phyloP scores from a whole-genome alignment of 1,140 invertebrate species.

The Calycopis cecrops region DNA sequence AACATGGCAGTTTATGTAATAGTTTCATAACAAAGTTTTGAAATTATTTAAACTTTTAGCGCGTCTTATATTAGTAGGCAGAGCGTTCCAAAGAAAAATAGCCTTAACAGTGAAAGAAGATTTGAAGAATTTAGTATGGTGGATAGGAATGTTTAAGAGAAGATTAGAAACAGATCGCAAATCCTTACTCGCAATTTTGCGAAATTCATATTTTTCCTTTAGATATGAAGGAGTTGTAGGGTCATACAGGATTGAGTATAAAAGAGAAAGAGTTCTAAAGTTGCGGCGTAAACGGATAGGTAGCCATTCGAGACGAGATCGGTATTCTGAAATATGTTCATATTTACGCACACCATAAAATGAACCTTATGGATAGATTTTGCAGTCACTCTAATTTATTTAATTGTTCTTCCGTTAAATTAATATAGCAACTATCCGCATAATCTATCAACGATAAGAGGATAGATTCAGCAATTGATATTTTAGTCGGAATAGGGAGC shows the following conservation, averaged over 20 bases:
- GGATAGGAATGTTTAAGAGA: neutral
- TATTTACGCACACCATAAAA: too few species aligned
- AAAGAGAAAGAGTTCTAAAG: neutral
- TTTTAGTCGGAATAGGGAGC: too few species aligned
- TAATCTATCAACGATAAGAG: too few species aligned
- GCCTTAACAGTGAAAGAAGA: neutral
- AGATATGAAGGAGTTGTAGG: neutral
- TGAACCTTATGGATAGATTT: too few species aligned
- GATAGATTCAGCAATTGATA: too few species aligned
- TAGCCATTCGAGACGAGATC: neutral
- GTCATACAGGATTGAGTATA: conserved; percentile 1
- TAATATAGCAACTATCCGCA: too few species aligned
- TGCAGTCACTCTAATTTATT: too few species aligned
- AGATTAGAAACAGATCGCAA: neutral
- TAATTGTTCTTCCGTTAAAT: too few species aligned
- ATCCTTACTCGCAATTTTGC: neutral
- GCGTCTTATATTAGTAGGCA: neutral
- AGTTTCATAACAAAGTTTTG: neutral
- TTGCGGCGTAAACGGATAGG: neutral
- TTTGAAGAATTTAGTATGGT: neutral
- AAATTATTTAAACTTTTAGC: conserved; percentile 1
- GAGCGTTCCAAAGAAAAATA: conserved; percentile 1
- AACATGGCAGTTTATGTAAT: neutral
- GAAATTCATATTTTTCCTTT: conserved; percentile 5
- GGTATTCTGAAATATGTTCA: too few species aligned